Evolutionary conservation across 2,113 vertebrate genomes (phyloP).

Genomic region (Phrynocephalus versicolor): DNA sequence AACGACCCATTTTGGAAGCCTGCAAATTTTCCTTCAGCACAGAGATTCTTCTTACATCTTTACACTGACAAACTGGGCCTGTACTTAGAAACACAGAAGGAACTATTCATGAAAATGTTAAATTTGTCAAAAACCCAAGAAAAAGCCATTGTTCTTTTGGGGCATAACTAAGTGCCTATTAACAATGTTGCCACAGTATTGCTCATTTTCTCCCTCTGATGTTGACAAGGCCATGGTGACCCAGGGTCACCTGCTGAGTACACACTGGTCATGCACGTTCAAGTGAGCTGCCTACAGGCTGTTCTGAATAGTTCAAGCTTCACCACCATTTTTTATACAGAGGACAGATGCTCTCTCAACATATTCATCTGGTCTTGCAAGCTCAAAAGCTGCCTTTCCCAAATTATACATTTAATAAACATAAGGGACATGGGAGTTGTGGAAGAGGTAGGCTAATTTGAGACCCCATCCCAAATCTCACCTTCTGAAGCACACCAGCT

Average conservation of each 20-base stretch:
- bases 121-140: neutral
- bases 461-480: neutral
- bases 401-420: neutral
- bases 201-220: slow-evolving; percentile 32
- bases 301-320: slow-evolving; percentile 46
- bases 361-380: neutral
- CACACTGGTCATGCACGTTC: slow-evolving; percentile 30
- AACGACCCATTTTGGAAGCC: neutral
- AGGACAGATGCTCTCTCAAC: neutral
- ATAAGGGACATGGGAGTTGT: neutral
- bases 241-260: slow-evolving; percentile 35
- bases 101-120: slow-evolving; percentile 37
- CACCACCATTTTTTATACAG: slow-evolving; percentile 6
- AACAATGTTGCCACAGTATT: slow-evolving; percentile 24
- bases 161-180: slow-evolving; percentile 35
- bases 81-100: slow-evolving; percentile 36
- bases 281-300: slow-evolving; percentile 35
- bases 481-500: neutral
- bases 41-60: slow-evolving; percentile 6
- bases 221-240: slow-evolving; percentile 41
- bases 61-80: slow-evolving; percentile 37
- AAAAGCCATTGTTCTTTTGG: neutral
- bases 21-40: slow-evolving; percentile 2
- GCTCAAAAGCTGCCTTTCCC: neutral
- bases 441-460: neutral